A percentile compares a stretch with the other conserved stretches of the same genome.
phyloP scores from a whole-genome alignment of 1,140 invertebrate genomes.

The Polyergus mexicanus region DNA sequence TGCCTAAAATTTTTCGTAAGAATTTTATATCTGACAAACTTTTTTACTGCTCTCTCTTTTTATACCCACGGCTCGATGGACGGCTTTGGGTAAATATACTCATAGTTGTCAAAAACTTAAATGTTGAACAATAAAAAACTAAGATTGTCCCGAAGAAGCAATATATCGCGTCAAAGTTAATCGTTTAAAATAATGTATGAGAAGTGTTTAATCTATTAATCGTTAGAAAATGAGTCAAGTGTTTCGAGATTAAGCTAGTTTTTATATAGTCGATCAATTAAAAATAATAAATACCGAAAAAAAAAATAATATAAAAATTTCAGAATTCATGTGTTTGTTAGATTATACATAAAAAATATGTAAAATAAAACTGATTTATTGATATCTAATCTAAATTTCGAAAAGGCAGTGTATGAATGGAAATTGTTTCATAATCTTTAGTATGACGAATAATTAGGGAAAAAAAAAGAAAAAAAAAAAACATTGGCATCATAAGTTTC shows the following conservation, averaged over 20 bases:
- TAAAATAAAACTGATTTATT: constrained; percentile 16
- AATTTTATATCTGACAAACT: neutral
- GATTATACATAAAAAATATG: neutral
- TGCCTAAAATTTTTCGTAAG: neutral
- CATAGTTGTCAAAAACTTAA: neutral
- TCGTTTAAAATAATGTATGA: neutral
- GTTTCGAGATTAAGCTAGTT: neutral
- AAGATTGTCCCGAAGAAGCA: constrained; percentile 5
- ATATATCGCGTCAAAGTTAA: neutral
- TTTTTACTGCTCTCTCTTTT: neutral
- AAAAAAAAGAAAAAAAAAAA: too few species aligned
- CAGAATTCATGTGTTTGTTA: neutral
- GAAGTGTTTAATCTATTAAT: constrained; percentile 15
- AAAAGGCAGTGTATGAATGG: neutral
- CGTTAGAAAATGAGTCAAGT: neutral
- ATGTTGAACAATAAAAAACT: constrained; percentile 22
- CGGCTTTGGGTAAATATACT: constrained; percentile 4
- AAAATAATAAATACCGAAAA: neutral
- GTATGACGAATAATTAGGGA: neutral
- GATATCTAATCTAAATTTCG: constrained; percentile 14
- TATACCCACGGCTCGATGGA: neutral
- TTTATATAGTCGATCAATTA: neutral
- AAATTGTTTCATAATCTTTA: neutral
- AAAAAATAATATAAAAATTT: neutral
- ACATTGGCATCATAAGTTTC: constrained; percentile 58